Conservation (phyloP, 2,888 invertebrate species). For the Epirrhoe tristata region DNA sequence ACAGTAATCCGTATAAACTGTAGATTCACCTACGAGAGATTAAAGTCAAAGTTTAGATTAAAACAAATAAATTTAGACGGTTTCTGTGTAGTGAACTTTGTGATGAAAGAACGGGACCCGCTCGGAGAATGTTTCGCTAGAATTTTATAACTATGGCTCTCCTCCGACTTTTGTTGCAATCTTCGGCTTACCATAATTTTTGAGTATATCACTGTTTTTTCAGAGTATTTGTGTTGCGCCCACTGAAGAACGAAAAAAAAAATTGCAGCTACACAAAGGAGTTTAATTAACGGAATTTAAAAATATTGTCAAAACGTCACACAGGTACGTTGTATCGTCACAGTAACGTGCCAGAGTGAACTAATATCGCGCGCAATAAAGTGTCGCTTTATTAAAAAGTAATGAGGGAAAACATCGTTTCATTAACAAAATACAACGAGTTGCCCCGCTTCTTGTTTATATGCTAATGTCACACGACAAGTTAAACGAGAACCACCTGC, state of each 20-base stretch:
- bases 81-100: slow-evolving; percentile 16
- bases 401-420: slow-evolving; percentile 42
- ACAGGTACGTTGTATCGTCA: neutral
- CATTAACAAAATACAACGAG: slow-evolving; percentile 45
- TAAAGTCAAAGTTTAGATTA: slow-evolving; percentile 37
- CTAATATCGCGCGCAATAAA: slow-evolving; percentile 19
- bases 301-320: no score
- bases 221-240: no score
- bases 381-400: slow-evolving; percentile 43
- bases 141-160: neutral
- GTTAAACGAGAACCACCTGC: slow-evolving; percentile 33
- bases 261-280: no score
- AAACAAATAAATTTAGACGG: slow-evolving; percentile 38
- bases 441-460: slow-evolving; percentile 49
- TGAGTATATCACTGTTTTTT: neutral
- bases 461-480: slow-evolving; percentile 48
- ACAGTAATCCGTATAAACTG: slow-evolving; percentile 22
- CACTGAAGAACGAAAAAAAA: no score
- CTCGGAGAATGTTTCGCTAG: slow-evolving; percentile 1
- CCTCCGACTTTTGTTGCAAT: neutral
- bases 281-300: no score
- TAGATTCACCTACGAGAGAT: slow-evolving; percentile 24
- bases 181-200: neutral
- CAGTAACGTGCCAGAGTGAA: neutral
- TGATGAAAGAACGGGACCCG: slow-evolving; percentile 16